A percentile compares a stretch with the other conserved stretches of the same genome.
Evolutionary conservation across 2,888 invertebrate species (phyloP).

Genomic region (Agriopis aurantiaria): DNA sequence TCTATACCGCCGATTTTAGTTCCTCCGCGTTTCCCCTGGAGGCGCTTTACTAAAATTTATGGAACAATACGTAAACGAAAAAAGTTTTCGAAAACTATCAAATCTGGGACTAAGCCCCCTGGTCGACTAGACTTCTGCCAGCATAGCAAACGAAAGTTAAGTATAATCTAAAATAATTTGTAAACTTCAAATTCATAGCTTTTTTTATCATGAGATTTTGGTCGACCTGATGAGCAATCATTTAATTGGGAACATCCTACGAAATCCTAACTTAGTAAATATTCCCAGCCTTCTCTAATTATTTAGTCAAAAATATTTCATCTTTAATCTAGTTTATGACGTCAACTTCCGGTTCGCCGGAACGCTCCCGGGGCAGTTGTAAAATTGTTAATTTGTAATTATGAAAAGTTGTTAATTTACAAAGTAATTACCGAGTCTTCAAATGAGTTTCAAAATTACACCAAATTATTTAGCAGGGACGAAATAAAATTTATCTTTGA

Average conservation of each 20-base stretch:
- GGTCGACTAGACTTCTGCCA: too few relatives aligned
- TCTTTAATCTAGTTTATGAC: conserved; percentile 36
- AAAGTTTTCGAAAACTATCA: too few relatives aligned
- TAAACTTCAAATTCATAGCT: too few relatives aligned
- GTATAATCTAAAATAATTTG: too few relatives aligned
- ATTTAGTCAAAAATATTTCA: conserved; percentile 18
- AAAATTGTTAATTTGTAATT: conserved; percentile 44
- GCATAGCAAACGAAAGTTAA: too few relatives aligned
- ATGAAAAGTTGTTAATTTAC: conserved; percentile 23
- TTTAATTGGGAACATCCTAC: neutral
- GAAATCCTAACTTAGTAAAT: neutral
- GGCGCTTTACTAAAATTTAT: too few relatives aligned
- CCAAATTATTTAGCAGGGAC: conserved; percentile 33
- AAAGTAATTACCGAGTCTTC: conserved; percentile 39
- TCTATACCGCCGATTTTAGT: too few relatives aligned
- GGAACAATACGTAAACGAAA: too few relatives aligned
- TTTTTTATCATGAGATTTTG: too few relatives aligned
- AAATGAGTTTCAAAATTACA: conserved; percentile 40
- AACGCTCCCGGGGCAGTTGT: conserved; percentile 36
- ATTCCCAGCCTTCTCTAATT: neutral
- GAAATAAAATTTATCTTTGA: conserved; percentile 10
- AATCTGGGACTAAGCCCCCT: too few relatives aligned
- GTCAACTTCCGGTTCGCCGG: conserved; percentile 19
- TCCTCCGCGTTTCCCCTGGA: too few relatives aligned
- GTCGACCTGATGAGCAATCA: too few relatives aligned